Conservation (phyloP, 2,888 invertebrate genomes). For the Drosophila emarginata region DNA sequence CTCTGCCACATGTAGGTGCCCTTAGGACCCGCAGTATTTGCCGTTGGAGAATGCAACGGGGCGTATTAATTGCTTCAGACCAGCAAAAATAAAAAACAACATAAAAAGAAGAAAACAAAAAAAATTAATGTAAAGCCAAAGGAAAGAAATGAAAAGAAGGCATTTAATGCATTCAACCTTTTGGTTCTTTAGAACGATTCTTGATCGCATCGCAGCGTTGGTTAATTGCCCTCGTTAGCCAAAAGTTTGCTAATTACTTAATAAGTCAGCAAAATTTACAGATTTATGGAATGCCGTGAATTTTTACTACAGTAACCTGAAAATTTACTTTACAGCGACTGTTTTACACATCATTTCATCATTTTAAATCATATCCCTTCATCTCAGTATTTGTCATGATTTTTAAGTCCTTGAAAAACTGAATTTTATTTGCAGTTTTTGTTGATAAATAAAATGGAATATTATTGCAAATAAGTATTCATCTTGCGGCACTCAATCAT, state of each 20-base stretch:
- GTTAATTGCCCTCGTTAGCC: constrained; percentile 46
- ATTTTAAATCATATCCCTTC: too few relatives aligned
- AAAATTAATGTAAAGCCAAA: constrained; percentile 19
- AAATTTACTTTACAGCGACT: neutral
- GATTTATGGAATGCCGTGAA: neutral
- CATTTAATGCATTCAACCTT: constrained; percentile 21
- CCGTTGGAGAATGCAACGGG: constrained; percentile 45
- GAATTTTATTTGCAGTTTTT: too few relatives aligned
- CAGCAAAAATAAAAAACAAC: constrained; percentile 13
- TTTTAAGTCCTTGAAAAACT: too few relatives aligned
- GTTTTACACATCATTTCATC: too few relatives aligned
- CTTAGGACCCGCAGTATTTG: constrained; percentile 43
- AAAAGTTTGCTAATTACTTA: constrained; percentile 45
- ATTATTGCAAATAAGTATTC: too few relatives aligned
- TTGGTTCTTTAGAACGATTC: constrained; percentile 13
- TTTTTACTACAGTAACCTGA: neutral
- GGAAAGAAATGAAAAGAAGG: constrained; percentile 31
- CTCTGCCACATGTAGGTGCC: constrained; percentile 49
- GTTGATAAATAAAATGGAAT: too few relatives aligned
- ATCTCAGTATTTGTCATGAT: too few relatives aligned
- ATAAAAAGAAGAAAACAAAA: constrained; percentile 22
- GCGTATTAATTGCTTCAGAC: constrained; percentile 65
- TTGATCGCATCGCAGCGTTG: constrained; percentile 47
- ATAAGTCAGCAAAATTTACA: constrained; percentile 19
- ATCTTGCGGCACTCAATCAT: too few relatives aligned